Evolutionary conservation across 2,888 invertebrate species (phyloP), one percentile per base, ranked within the genome.

Genomic region (Hydriomena furcata): DNA sequence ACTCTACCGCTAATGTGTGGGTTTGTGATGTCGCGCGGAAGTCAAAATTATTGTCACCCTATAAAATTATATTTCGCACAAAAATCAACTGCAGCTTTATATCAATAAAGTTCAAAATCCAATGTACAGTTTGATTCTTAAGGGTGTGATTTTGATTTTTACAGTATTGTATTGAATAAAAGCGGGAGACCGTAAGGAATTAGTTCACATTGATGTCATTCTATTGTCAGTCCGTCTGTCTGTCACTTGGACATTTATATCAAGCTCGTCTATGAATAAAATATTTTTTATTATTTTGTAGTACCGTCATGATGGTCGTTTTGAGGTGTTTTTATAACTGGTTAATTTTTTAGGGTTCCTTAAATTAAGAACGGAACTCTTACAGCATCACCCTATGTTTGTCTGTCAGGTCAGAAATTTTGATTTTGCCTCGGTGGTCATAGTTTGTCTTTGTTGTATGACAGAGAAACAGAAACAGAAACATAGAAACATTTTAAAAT

Each of bases 131-230:
- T 41, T 40, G 17, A 30, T 27, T 40, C 40, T 21, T 49, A 58
- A 59, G 56, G 53, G 63, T 63, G 40, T 45, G 61, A 65, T 65
- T 68, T 64, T 60, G 60, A 65, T 66, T 69, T 65, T 60, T 62
- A 59, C 52, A 55, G 60, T 65, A 69, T 68, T 63, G 67, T 62
- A 72, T 74, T 73, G 77, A 78, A 82, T 77, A 68, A 79, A 79
- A 72, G 82, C 80, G 81, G 73, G 75, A 79, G 65, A 81, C 82
- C 87, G 86, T 84, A 84, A 83, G 85, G 78, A 90, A 89, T 90
- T 88, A 89, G 85, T 71, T 73, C 71, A 74, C 83, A 86, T 86
- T 89, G 82, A 87, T 79, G 77, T 75, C 75, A 62, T 54, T 44
- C 54, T 58, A 64, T 75, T 81, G 81, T 80, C 77, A 58, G 65